Conservation (phyloP, 2,888 invertebrate species). For the Allygus modestus region DNA sequence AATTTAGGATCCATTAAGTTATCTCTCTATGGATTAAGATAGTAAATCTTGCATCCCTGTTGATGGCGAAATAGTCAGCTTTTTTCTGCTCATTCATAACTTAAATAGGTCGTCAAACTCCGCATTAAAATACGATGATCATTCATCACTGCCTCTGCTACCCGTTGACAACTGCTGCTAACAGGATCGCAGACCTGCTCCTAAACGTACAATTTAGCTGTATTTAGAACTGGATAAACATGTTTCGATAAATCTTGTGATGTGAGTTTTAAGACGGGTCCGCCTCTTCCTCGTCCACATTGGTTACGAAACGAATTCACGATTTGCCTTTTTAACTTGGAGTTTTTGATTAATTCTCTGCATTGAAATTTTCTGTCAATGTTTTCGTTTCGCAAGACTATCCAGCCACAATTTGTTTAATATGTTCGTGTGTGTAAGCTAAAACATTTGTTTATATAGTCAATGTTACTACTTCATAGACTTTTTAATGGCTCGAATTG, state of each 20-base stretch:
- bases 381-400: too few species aligned
- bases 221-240: not conserved
- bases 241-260: constrained; percentile 19
- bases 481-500: too few species aligned
- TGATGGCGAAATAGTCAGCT: not conserved
- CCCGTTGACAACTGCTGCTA: not conserved
- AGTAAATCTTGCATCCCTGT: not conserved
- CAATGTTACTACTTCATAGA: too few species aligned
- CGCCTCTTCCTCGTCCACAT: constrained; percentile 35
- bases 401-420: too few species aligned
- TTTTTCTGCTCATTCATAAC: too few species aligned
- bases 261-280: not conserved
- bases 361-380: too few species aligned
- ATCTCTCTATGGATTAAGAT: not conserved
- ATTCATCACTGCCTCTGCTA: not conserved
- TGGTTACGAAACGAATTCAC: constrained; percentile 4
- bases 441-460: too few species aligned
- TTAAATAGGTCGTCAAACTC: constrained; percentile 1
- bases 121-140: not conserved
- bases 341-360: not conserved
- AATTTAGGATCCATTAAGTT: too few species aligned
- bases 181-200: not conserved
- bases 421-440: too few species aligned
- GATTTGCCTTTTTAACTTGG: not conserved
- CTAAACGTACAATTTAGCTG: not conserved